Evolutionary conservation across 2,797 vertebrate species (phyloP).

Genomic region (Phoebastria nigripes): DNA sequence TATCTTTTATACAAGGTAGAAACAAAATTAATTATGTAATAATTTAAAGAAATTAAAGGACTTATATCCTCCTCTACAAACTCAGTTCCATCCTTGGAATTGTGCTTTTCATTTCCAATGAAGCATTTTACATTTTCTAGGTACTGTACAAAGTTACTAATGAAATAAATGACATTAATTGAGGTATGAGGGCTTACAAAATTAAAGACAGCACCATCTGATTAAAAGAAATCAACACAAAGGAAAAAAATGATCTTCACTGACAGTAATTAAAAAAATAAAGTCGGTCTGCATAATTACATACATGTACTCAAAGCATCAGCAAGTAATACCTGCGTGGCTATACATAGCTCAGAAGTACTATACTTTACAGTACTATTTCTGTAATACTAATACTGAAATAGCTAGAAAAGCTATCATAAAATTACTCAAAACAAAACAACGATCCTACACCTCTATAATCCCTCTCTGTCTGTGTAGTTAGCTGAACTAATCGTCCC

Average conservation of each 20-base stretch:
- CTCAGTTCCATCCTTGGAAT: neutral
- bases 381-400: neutral
- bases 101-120: neutral
- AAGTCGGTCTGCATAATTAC: neutral
- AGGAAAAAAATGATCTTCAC: neutral
- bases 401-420: neutral
- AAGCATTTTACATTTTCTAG: neutral
- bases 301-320: neutral
- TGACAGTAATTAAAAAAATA: neutral
- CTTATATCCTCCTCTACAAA: neutral
- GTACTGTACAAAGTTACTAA: neutral
- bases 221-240: neutral
- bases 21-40: neutral
- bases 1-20: neutral
- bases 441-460: neutral
- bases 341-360: neutral
- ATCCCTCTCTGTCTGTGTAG: neutral
- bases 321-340: neutral
- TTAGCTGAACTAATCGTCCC: neutral
- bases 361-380: neutral
- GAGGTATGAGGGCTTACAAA: neutral
- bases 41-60: neutral
- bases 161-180: neutral
- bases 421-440: neutral
- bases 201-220: neutral